phyloP scores from a whole-genome alignment of 2,797 vertebrate species.

The Kryptopterus vitreolus region DNA sequence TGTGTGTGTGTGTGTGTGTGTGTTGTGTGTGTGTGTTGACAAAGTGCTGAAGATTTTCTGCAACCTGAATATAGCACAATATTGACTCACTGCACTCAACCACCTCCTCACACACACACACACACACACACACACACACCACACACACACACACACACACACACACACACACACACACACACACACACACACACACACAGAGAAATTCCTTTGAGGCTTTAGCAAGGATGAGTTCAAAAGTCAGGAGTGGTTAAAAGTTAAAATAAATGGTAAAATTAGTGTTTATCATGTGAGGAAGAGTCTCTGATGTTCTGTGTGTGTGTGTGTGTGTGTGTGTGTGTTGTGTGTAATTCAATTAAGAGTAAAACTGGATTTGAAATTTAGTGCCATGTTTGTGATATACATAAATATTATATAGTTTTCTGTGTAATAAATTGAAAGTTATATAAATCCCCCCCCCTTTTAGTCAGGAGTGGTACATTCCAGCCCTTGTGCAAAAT shows the following conservation, averaged over 20 bases:
- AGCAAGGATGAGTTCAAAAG: neutral
- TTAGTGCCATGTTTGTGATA: too few species aligned
- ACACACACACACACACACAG: neutral
- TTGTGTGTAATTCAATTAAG: too few species aligned
- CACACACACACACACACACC: conserved; percentile 1
- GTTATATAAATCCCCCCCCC: neutral
- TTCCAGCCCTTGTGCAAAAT: conserved; percentile 19
- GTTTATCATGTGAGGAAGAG: neutral
- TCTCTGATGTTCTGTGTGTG: neutral
- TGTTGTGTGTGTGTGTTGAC: neutral
- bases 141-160: neutral
- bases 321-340: neutral
- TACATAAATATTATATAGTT: too few species aligned
- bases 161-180: conserved; percentile 3
- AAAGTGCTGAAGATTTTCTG: conserved; percentile 1
- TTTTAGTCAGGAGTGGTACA: neutral
- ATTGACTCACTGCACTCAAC: neutral
- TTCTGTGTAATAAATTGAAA: neutral
- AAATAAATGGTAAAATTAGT: neutral
- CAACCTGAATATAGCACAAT: neutral
- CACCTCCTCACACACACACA: neutral
- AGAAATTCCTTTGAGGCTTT: neutral
- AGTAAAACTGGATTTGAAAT: neutral
- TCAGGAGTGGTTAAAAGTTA: neutral
- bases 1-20: neutral